A percentile compares a stretch with the other conserved stretches of the same genome.
phyloP scores from a whole-genome alignment of 2,113 vertebrate genomes.

The Suncus etruscus region DNA sequence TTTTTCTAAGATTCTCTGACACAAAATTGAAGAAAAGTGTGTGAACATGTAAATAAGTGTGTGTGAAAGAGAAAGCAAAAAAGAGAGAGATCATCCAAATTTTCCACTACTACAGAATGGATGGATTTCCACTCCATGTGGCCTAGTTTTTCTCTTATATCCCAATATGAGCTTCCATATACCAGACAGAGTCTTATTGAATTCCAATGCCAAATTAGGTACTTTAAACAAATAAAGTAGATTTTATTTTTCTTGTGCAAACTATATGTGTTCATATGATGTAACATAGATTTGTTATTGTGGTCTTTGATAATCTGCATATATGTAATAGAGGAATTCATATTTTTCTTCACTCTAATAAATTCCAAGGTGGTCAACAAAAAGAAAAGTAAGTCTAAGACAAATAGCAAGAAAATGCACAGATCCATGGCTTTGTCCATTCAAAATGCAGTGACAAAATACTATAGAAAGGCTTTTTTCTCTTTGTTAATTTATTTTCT shows the following conservation, averaged over 20 bases:
- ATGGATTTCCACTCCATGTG: no score
- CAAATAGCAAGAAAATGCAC: not conserved
- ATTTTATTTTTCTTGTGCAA: not conserved
- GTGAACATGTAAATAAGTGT: no score
- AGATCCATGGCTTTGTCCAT: not conserved
- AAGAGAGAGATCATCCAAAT: not conserved
- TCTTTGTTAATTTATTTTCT: no score
- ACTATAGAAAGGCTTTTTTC: no score
- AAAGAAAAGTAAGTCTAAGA: slow-evolving; percentile 33
- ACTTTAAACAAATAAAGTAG: not conserved
- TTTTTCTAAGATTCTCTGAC: slow-evolving; percentile 60
- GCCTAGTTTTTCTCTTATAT: not conserved
- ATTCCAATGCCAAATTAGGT: not conserved
- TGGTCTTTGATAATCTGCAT: no score
- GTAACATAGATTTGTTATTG: not conserved
- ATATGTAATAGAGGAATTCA: no score
- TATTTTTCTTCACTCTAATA: slow-evolving; percentile 44
- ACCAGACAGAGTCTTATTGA: not conserved
- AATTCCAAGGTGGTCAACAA: not conserved
- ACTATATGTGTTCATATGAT: not conserved
- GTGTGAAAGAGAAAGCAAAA: no score
- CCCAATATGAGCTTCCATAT: no score
- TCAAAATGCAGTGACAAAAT: not conserved
- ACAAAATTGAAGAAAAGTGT: not conserved
- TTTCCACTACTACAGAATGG: not conserved